Evolutionary conservation across 2,888 invertebrate species (phyloP), one percentile per base, ranked within the genome.

Genomic region (Choristoneura rosaceana): DNA sequence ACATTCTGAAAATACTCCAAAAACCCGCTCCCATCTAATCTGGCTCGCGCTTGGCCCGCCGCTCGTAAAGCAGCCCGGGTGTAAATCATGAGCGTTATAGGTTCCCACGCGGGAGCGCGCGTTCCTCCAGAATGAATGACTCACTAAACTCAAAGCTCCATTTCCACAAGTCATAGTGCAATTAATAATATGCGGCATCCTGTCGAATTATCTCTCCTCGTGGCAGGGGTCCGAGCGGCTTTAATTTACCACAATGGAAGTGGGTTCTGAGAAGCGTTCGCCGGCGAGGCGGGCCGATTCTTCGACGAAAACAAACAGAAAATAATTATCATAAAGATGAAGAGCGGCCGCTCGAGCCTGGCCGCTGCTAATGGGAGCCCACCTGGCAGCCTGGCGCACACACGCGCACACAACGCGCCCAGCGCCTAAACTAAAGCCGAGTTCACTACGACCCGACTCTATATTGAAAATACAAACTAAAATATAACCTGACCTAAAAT

Each of bases 311-410:
- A 94, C 94, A 93, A 94, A 94, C 93, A 94, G 91, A 92, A 93
- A 94, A 93, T 94, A 93, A 94, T 94, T 94, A 94, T 93, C 93
- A 93, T 93, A 93, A 94, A 93, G 93, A 94, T 93, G 93, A 94
- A 93, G 92, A 92, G 93, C 90, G 92, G 89, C 93, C 93, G 93
- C 92, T 90, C 89, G 88, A 86, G 88, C 87, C 90, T 86, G 87
- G 87, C 84, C 87, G 88, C 92, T 91, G 91, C 91, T 93, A 92
- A 92, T 92, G 92, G 92, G 89, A 83, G 91, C 88, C 93, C 93
- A 92, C 92, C 92, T 92, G 93, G 93, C 92, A 87, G 90, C 86
- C 66, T 78, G 81, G 75, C 71, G 77, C 77, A 74, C 76, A 79
- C 79, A 80, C 79, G 78, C 78, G 79, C 81, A 73, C 65, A 76